Conservation (phyloP, 2,797 vertebrate species). For the Hyperoplus lanceolatus region DNA sequence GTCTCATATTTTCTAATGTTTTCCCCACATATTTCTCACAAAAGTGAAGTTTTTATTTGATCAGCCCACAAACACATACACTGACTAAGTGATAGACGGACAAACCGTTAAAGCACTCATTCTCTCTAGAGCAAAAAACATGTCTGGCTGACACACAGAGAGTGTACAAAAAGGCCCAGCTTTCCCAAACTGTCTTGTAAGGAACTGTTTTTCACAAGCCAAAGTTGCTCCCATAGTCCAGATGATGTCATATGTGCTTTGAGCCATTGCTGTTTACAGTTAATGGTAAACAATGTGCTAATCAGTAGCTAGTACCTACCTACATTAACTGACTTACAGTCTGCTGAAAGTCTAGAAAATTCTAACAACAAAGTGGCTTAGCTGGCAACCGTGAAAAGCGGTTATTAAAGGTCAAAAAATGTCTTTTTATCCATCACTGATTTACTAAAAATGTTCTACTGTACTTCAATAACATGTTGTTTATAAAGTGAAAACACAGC, state of each 20-base stretch:
- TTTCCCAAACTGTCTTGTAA: neutral
- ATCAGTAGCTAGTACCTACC: neutral
- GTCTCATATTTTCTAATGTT: neutral
- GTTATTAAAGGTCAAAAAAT: neutral
- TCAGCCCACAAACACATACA: neutral
- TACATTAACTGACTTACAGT: neutral
- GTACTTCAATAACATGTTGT: neutral
- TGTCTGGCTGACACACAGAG: neutral
- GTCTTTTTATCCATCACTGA: neutral
- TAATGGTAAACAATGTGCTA: conserved; percentile 7
- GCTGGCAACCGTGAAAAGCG: neutral
- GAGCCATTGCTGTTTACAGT: neutral
- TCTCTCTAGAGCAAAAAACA: neutral
- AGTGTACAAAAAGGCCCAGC: neutral
- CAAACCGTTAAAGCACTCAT: no score
- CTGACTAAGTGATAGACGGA: neutral
- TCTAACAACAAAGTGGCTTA: neutral
- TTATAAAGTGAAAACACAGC: neutral
- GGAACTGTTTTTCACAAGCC: neutral
- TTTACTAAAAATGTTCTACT: neutral
- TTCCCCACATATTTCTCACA: neutral
- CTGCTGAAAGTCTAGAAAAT: conserved; percentile 5
- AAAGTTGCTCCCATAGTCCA: neutral
- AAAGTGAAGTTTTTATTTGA: neutral
- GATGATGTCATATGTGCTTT: conserved; percentile 23